These are phyloP conservation scores for Urocyon cinereoargenteus DNA, from an alignment of 2,797 vertebrate genomes.

Conservation along the genomic window DNA sequence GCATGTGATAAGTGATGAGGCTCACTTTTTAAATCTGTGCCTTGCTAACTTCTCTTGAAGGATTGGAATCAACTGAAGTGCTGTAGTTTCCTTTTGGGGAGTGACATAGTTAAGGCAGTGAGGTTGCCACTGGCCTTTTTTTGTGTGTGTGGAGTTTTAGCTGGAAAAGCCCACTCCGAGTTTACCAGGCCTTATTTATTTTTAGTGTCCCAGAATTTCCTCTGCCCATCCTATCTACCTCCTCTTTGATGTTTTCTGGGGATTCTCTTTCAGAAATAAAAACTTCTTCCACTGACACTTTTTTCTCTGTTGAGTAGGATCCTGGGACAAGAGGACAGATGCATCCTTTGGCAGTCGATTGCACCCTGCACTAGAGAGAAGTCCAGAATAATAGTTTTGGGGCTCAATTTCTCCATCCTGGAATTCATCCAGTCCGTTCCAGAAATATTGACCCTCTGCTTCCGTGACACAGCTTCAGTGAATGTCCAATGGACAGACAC, in stretches of 20 bases:
- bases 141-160: not conserved
- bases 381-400: conserved; percentile 53
- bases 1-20: not conserved
- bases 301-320: conserved; percentile 43
- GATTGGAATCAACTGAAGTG: not conserved
- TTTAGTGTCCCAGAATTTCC: not conserved
- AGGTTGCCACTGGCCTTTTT: not conserved
- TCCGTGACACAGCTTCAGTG: conserved; percentile 72
- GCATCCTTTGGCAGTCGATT: not conserved
- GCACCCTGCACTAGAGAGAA: conserved; percentile 25
- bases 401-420: conserved; percentile 23
- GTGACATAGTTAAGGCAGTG: not conserved
- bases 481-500: conserved; percentile 92
- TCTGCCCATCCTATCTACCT: not conserved
- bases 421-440: conserved; percentile 73
- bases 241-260: conserved; percentile 19
- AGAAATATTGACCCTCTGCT: conserved; percentile 63
- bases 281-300: not conserved
- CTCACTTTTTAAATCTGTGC: not conserved
- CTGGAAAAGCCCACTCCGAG: not conserved
- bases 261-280: conserved; percentile 63
- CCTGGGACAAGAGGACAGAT: not conserved
- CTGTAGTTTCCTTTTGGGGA: not conserved
- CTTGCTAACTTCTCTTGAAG: not conserved
- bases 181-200: not conserved